Conservation (phyloP, 2,797 vertebrate species). For the Psittacula derbiana region DNA sequence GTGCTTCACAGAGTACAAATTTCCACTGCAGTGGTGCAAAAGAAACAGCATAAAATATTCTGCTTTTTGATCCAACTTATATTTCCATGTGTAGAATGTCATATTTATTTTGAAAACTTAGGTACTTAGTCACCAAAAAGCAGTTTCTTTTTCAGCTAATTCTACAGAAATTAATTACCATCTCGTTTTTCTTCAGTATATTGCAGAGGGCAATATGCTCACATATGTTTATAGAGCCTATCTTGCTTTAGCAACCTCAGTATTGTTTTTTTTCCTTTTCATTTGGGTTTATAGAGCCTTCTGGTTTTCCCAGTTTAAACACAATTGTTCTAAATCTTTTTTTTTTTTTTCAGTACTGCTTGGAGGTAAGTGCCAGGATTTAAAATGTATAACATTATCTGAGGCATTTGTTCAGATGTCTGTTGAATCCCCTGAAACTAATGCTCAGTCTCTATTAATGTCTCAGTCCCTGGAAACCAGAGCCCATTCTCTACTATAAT, state of each 20-base stretch:
- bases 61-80: background rate
- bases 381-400: constrained; percentile 70
- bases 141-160: background rate
- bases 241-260: background rate
- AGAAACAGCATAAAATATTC: background rate
- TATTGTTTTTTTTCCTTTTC: background rate
- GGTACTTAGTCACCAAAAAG: background rate
- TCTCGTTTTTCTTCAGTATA: background rate
- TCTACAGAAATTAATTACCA: background rate
- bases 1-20: constrained; percentile 47
- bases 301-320: constrained; percentile 35
- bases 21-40: constrained; percentile 34
- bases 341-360: constrained; percentile 38
- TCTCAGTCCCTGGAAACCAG: constrained; percentile 75
- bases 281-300: background rate
- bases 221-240: background rate
- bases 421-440: constrained; percentile 79
- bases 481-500: constrained; percentile 79
- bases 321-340: constrained; percentile 59
- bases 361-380: constrained; percentile 58
- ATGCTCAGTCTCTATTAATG: constrained; percentile 82
- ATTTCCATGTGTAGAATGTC: background rate
- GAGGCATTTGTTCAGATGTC: constrained; percentile 76
- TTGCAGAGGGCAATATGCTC: background rate
- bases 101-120: background rate